phyloP scores from a whole-genome alignment of 2,113 vertebrate genomes.

The Charadrius vociferus region DNA sequence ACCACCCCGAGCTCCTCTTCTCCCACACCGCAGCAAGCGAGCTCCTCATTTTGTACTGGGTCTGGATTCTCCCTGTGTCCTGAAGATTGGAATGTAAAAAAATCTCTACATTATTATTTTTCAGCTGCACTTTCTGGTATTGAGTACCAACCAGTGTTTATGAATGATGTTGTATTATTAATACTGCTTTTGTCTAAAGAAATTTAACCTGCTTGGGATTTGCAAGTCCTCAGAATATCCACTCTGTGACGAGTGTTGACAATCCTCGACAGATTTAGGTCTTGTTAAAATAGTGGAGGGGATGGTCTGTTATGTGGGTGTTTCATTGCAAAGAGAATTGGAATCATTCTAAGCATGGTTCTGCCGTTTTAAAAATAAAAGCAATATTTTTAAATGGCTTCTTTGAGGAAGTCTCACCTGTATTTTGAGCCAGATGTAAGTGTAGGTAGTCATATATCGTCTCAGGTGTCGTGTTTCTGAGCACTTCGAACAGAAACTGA shows the following conservation, averaged over 20 bases:
- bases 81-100: not conserved
- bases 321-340: not conserved
- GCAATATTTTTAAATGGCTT: not conserved
- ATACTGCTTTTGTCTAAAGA: not conserved
- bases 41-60: not conserved
- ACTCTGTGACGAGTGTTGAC: not conserved
- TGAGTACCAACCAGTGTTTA: not conserved
- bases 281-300: slow-evolving; percentile 38
- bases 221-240: not conserved
- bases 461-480: not conserved
- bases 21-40: not conserved
- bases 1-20: slow-evolving; percentile 29
- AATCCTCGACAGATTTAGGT: slow-evolving; percentile 35
- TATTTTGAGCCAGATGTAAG: not conserved
- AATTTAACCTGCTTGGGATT: not conserved
- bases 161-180: not conserved
- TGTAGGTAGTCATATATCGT: not conserved
- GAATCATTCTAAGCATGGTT: not conserved
- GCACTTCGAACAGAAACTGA: not conserved
- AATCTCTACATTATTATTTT: not conserved
- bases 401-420: not conserved
- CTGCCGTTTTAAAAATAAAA: not conserved
- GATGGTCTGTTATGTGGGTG: not conserved
- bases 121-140: not conserved
- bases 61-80: not conserved